Evolutionary conservation across 2,888 invertebrate genomes (phyloP).

Genomic region (Coleophora deauratella): DNA sequence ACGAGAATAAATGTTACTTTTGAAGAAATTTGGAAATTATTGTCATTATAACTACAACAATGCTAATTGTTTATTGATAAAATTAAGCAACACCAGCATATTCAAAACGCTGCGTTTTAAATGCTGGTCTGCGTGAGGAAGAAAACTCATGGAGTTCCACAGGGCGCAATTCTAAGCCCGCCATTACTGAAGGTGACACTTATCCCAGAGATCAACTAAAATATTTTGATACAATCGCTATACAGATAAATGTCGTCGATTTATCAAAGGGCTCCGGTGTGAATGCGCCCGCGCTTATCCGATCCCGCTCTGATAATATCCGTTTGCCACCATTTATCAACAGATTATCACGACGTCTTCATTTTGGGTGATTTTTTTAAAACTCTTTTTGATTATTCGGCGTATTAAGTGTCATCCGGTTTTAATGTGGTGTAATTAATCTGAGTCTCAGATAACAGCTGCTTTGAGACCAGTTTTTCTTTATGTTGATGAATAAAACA

Average conservation of each 20-base stretch:
- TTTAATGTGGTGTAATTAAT: slow-evolving; percentile 36
- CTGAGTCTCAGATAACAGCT: slow-evolving; percentile 10
- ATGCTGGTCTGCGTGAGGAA: slow-evolving; percentile 25
- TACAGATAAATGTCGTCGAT: slow-evolving; percentile 64
- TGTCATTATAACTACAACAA: too few species aligned
- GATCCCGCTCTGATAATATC: slow-evolving; percentile 47
- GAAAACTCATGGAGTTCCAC: slow-evolving; percentile 24
- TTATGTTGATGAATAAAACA: too few species aligned
- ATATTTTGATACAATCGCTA: slow-evolving; percentile 70
- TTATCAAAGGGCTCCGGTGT: slow-evolving; percentile 48
- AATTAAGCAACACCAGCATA: too few species aligned
- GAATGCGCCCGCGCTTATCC: slow-evolving; percentile 35
- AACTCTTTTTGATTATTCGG: slow-evolving; percentile 14
- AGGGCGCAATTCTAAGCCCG: slow-evolving; percentile 40
- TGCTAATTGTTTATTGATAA: too few species aligned
- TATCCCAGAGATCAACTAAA: slow-evolving; percentile 58
- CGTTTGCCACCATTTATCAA: slow-evolving; percentile 56
- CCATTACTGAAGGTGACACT: slow-evolving; percentile 56
- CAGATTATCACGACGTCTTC: slow-evolving; percentile 62
- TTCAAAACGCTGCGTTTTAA: slow-evolving; percentile 10
- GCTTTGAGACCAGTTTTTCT: neutral
- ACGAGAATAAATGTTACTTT: too few species aligned
- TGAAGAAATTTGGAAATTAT: too few species aligned
- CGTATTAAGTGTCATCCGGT: slow-evolving; percentile 30
- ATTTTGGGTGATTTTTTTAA: slow-evolving; percentile 46